Evolutionary conservation across 1,140 invertebrate species (phyloP).

Genomic region (Nasonia vitripennis): DNA sequence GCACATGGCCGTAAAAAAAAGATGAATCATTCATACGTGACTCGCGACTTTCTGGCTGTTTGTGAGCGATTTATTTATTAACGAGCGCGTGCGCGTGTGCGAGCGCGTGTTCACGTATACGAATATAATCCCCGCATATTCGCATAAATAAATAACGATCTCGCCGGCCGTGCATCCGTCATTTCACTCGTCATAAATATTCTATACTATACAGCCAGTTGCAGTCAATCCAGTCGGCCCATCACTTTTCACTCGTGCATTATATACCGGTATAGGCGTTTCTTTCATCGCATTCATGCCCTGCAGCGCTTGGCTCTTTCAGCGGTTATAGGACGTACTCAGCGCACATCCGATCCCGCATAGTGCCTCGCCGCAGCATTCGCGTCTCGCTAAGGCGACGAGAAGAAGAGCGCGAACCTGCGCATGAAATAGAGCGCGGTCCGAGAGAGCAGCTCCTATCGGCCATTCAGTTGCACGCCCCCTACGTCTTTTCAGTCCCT

Average conservation of each 20-base stretch:
- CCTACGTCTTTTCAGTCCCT: neutral
- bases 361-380: neutral
- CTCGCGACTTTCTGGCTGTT: neutral
- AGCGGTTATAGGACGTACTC: neutral
- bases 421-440: neutral
- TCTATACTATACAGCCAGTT: neutral
- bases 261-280: neutral
- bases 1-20: neutral
- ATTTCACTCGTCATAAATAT: neutral
- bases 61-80: neutral
- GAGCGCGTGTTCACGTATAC: no score
- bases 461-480: neutral
- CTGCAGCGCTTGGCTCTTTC: neutral
- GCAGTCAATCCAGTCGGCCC: neutral
- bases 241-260: neutral
- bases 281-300: neutral
- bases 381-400: neutral
- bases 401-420: neutral
- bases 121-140: neutral
- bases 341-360: neutral
- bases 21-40: neutral
- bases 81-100: no score
- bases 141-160: neutral
- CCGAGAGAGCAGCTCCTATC: neutral
- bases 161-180: neutral